phyloP scores from a whole-genome alignment of 2,888 invertebrate genomes.

The Petrolisthes manimaculis region DNA sequence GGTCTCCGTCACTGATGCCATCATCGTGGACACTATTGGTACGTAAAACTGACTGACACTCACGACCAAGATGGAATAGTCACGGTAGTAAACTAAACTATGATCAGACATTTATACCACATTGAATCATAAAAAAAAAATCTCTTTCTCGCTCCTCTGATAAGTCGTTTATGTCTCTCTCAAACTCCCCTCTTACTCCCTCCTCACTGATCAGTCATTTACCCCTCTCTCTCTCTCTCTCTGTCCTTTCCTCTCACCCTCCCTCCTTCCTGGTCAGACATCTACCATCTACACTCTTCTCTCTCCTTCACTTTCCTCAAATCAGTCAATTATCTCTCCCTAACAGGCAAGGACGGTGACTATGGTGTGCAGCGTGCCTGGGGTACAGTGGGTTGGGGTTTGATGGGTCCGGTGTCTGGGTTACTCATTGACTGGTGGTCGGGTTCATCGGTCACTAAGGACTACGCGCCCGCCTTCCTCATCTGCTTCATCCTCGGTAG shows the following conservation, averaged over 20 bases:
- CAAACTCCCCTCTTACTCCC: no score
- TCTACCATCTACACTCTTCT: neutral
- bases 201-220: neutral
- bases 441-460: conserved; percentile 36
- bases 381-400: conserved; percentile 90
- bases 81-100: no score
- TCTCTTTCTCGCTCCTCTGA: neutral
- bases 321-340: neutral
- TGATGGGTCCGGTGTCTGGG: conserved; percentile 82
- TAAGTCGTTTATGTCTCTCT: neutral
- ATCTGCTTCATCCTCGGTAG: conserved; percentile 54
- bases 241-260: neutral
- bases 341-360: conserved; percentile 49
- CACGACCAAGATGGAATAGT: no score
- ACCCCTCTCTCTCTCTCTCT: neutral
- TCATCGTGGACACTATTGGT: conserved; percentile 46
- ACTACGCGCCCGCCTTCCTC: conserved; percentile 60
- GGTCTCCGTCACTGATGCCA: conserved; percentile 40
- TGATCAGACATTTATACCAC: no score
- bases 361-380: conserved; percentile 90
- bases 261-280: neutral
- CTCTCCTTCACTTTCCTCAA: neutral
- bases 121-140: no score
- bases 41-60: neutral
- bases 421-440: conserved; percentile 77